phyloP scores from a whole-genome alignment of 1,140 invertebrate genomes.

The Pogonomyrmex barbatus region DNA sequence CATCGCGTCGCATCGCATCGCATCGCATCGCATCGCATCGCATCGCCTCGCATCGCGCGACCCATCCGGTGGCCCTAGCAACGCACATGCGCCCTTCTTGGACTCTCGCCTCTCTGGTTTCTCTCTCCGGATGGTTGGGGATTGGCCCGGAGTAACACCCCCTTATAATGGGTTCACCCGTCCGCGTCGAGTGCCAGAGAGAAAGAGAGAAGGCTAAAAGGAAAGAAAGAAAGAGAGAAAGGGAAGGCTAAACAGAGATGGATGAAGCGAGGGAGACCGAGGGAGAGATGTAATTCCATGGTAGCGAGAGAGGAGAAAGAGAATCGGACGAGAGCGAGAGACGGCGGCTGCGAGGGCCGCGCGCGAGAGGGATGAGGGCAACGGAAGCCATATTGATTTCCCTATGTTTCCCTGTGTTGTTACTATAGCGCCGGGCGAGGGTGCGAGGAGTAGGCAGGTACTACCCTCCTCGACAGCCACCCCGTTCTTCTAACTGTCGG shows the following conservation, averaged over 20 bases:
- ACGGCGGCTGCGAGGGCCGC: slow-evolving; percentile 56
- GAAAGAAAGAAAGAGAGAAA: slow-evolving; percentile 50
- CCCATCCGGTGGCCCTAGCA: slow-evolving; percentile 85
- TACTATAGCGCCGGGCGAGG: slow-evolving; percentile 85
- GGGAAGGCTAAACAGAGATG: slow-evolving; percentile 33
- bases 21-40: slow-evolving; percentile 2
- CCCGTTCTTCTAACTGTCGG: slow-evolving; percentile 72
- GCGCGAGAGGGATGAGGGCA: slow-evolving; percentile 82
- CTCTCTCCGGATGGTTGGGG: slow-evolving; percentile 83
- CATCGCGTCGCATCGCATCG: slow-evolving; percentile 25
- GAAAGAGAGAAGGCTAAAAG: slow-evolving; percentile 59
- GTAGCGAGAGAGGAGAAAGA: slow-evolving; percentile 49
- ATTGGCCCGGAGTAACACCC: slow-evolving; percentile 87
- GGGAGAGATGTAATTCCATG: slow-evolving; percentile 47
- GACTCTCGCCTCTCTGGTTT: slow-evolving; percentile 76
- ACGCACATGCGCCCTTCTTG: slow-evolving; percentile 86
- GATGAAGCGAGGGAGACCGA: slow-evolving; percentile 65
- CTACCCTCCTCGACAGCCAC: slow-evolving; percentile 72
- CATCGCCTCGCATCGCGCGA: slow-evolving; percentile 69
- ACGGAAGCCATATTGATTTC: slow-evolving; percentile 87
- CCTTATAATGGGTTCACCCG: slow-evolving; percentile 86
- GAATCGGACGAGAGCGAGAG: slow-evolving; percentile 64
- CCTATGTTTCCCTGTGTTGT: slow-evolving; percentile 87
- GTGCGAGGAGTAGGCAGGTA: slow-evolving; percentile 82
- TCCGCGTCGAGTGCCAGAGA: slow-evolving; percentile 80